Base-by-base conservation (phyloP, 2,113 vertebrate species). In the Plestiodon gilberti region DNA sequence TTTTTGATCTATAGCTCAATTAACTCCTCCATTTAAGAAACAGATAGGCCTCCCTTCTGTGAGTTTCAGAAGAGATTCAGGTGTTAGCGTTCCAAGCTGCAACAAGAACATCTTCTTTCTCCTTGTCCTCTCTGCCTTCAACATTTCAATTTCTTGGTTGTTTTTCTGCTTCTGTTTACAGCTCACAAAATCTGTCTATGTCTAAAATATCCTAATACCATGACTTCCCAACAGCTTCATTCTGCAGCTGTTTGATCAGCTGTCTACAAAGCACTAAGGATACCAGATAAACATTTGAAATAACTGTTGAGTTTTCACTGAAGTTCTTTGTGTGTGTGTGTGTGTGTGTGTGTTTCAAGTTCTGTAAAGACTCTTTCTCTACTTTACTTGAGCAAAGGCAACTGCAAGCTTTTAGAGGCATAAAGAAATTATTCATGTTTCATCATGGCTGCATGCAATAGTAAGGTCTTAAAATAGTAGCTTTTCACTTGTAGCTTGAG, bases 271-370 rank as follows among this genome's bases (percentile, higher is more conserved):
- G 64, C 6, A 10, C 35, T 59, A 62, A 33, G n/a, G 52, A 22
- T 23, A 59, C 28, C n/a, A 33, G 52, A 61, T 79, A 33, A 86
- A 38, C 64, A 30, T 88, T 80, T 75, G 70, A 86, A 91, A 22
- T 74, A 65, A 23, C 86, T 85, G 86, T 91, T 78, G 86, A 86
- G 52, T 77, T 89, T 71, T 94, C 84, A 91, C 85, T 90, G 92
- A 84, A 84, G 73, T 61, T 85, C 85, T 55, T 10, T 40, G 69
- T 81, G 76, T 88, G 48, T 23, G 4, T 48, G 43, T 48, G 43
- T 48, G 43, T 48, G 43, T 48, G 43, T 40, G 82, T 38, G 23
- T 71, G 90, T 84, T 90, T 22, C 57, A 61, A 61, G 22, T 9
- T 10, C 7, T 61, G 35, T 35, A 55, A 59, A 59, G 10, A 79